phyloP scores from a whole-genome alignment of 1,140 invertebrate species.

The Drosophila truncata region DNA sequence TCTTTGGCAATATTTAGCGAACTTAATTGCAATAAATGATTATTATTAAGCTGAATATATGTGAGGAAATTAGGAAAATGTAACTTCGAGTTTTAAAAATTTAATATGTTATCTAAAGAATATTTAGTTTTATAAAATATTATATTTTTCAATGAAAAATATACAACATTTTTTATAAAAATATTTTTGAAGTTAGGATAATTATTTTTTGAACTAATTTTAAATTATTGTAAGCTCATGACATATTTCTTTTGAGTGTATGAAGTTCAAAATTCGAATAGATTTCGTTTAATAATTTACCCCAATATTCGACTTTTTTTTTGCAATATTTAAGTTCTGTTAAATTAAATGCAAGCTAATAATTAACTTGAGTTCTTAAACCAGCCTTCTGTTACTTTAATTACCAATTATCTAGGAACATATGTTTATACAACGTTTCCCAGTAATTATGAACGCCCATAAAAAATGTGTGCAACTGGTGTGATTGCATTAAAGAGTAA shows the following conservation, averaged over 20 bases:
- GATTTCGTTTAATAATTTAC: background rate
- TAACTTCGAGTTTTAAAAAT: background rate
- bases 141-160: too few species aligned
- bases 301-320: background rate
- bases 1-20: background rate
- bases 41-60: background rate
- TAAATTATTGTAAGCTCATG: too few species aligned
- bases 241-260: too few species aligned
- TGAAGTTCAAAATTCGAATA: background rate
- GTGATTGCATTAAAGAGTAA: background rate
- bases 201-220: too few species aligned
- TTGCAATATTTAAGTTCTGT: background rate
- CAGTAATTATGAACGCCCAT: constrained; percentile 4
- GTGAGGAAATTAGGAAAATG: background rate
- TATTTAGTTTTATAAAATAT: too few species aligned
- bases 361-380: background rate
- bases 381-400: background rate
- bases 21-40: background rate
- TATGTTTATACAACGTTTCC: background rate
- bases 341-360: background rate
- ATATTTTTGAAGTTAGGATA: too few species aligned
- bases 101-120: background rate
- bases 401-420: background rate
- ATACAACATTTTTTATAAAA: too few species aligned
- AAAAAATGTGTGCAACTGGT: background rate